phyloP scores from a whole-genome alignment of 2,113 vertebrate genomes.

The Chiloscyllium plagiosum region DNA sequence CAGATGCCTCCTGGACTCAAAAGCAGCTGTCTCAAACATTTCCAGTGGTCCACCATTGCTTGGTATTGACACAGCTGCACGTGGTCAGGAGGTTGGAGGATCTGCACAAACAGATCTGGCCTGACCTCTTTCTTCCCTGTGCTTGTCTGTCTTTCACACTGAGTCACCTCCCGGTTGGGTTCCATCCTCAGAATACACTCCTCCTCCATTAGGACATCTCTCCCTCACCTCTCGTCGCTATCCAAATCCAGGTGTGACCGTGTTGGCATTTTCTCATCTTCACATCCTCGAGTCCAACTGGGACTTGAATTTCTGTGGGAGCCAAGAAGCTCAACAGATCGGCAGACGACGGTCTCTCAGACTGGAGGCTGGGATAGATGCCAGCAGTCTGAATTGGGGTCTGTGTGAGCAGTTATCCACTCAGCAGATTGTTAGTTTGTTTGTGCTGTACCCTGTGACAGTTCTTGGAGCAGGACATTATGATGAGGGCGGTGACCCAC shows the following conservation, averaged over 20 bases:
- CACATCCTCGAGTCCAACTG: neutral
- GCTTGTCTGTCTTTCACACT: no score
- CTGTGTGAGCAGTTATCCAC: neutral
- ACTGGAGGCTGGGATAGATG: neutral
- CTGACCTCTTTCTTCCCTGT: no score
- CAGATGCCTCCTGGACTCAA: neutral
- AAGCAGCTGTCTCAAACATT: no score
- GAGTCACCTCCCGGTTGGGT: no score
- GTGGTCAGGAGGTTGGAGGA: no score
- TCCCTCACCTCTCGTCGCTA: no score
- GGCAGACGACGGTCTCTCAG: neutral
- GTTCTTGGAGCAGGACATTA: neutral
- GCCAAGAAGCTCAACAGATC: neutral
- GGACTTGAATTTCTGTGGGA: neutral
- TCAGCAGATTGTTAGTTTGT: neutral
- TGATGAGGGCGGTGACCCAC: neutral
- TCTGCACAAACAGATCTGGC: no score
- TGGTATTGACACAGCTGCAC: no score
- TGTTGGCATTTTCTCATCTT: neutral
- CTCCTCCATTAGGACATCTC: no score
- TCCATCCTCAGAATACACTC: no score
- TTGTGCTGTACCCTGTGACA: neutral
- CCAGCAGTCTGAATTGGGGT: neutral
- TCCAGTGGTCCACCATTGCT: no score
- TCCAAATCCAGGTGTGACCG: neutral